These are phyloP conservation scores for Phragmatobia fuliginosa DNA, from an alignment of 2,888 invertebrate species.

Conservation along the genomic window DNA sequence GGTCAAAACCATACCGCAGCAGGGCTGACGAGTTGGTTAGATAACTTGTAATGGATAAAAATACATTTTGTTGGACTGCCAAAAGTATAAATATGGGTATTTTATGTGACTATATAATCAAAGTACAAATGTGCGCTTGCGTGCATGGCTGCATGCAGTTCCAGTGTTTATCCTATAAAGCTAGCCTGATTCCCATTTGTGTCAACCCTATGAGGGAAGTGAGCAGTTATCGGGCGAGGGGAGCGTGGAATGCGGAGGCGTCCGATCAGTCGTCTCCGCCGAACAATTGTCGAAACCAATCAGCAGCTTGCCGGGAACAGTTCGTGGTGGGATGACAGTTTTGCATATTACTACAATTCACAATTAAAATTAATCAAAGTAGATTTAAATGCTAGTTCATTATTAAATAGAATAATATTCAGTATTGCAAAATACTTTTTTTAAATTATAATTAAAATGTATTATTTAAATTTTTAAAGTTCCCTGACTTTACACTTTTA, in stretches of 20 bases:
- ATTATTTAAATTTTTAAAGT: background rate
- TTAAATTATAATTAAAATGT: background rate
- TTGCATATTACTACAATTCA: background rate
- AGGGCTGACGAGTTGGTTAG: conserved; percentile 3
- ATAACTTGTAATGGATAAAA: background rate
- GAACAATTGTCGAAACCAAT: conserved; percentile 51
- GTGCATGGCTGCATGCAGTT: background rate
- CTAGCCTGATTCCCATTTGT: conserved; percentile 18
- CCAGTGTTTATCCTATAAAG: background rate
- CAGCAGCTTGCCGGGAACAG: conserved; percentile 17
- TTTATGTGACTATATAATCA: background rate
- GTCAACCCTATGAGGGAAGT: conserved; percentile 60
- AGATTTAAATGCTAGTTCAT: background rate
- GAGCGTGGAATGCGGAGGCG: conserved; percentile 72
- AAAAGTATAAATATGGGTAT: too few relatives aligned
- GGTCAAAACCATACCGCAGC: conserved; percentile 28
- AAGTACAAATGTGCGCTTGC: background rate
- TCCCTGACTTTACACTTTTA: background rate
- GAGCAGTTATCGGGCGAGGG: conserved; percentile 62
- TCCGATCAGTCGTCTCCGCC: conserved; percentile 49
- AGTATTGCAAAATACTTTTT: background rate
- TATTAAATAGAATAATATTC: background rate
- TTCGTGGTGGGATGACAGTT: background rate
- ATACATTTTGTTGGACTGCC: background rate
- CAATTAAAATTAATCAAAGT: background rate